A percentile compares a stretch with the other conserved stretches of the same genome.
These are phyloP conservation scores for Beroe forskalii DNA, from an alignment of 37 sponge, comb jelly and placozoan genomes.

Conservation along the genomic window DNA sequence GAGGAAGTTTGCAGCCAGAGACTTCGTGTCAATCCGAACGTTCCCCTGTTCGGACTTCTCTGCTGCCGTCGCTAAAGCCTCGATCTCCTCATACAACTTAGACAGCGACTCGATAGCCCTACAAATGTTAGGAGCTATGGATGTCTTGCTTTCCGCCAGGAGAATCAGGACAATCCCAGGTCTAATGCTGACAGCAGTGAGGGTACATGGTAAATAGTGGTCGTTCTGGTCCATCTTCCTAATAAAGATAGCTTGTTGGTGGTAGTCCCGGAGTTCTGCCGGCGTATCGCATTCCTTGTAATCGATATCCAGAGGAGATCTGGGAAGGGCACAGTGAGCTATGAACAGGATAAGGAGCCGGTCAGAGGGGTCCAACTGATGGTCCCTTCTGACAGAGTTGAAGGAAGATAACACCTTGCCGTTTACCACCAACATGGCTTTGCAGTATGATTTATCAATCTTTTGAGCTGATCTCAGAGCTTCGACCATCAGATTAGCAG, in stretches of 20 bases:
- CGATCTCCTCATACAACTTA: neutral
- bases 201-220: constrained; percentile 49
- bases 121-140: constrained; percentile 51
- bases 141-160: constrained; percentile 23
- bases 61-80: neutral
- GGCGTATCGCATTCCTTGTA: neutral
- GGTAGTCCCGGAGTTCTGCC: neutral
- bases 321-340: constrained; percentile 35
- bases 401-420: neutral
- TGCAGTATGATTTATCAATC: constrained; percentile 11
- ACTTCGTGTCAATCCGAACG: neutral
- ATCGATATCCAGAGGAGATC: constrained; percentile 51
- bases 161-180: constrained; percentile 30
- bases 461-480: constrained; percentile 43
- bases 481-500: neutral
- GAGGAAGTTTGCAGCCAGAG: neutral
- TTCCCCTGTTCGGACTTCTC: constrained; percentile 1
- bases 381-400: neutral
- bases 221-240: neutral
- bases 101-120: constrained; percentile 20
- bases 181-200: constrained; percentile 32
- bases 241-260: constrained; percentile 36
- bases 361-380: constrained; percentile 10
- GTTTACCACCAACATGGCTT: constrained; percentile 33
- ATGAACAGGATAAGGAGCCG: constrained; percentile 1